Evolutionary conservation across 2,113 vertebrate species (phyloP).

Genomic region (Phylloscopus trochilus): DNA sequence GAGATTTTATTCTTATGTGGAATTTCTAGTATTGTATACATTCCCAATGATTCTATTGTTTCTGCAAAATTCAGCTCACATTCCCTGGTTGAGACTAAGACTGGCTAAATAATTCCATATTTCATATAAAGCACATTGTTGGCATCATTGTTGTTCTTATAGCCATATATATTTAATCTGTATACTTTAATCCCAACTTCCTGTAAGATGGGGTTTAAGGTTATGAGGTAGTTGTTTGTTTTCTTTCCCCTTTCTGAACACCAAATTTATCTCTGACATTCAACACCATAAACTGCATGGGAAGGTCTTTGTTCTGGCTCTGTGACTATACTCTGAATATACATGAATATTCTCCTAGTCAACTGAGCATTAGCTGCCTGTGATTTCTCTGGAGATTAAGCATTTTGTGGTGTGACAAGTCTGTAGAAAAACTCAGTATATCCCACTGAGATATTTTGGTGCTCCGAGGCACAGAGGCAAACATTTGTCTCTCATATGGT

Average conservation of each 20-base stretch:
- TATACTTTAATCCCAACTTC: neutral
- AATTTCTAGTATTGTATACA: neutral
- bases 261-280: neutral
- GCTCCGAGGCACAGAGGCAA: slow-evolving; percentile 3
- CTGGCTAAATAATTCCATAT: neutral
- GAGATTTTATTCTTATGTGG: neutral
- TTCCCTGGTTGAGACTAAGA: neutral
- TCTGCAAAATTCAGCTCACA: neutral
- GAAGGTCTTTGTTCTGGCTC: neutral
- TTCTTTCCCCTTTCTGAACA: neutral
- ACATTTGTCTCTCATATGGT: neutral
- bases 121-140: neutral
- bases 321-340: neutral
- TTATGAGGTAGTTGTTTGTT: neutral
- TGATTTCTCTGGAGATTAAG: slow-evolving; percentile 19
- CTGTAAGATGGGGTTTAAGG: neutral
- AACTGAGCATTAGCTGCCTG: neutral
- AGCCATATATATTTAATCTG: neutral
- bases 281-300: neutral
- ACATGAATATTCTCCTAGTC: slow-evolving; percentile 3
- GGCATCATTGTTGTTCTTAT: neutral
- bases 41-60: neutral
- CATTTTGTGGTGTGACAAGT: slow-evolving; percentile 11
- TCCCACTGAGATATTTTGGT: slow-evolving; percentile 2
- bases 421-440: slow-evolving; percentile 22